Conservation (phyloP, 2,113 vertebrate genomes). For the Lates calcarifer region DNA sequence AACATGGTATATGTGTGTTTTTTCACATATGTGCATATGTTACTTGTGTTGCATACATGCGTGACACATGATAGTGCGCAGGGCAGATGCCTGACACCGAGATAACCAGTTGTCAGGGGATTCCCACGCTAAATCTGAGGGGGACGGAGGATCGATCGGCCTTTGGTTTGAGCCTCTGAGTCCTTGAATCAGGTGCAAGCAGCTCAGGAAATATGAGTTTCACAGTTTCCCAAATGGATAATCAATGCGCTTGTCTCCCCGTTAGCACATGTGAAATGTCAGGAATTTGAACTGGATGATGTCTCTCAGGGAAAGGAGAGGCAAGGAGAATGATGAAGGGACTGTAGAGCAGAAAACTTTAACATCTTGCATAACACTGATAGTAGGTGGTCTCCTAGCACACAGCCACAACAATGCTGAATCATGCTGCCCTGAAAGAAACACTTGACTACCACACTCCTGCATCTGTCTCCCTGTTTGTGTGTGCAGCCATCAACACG, state of each 20-base stretch:
- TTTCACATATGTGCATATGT: conserved; percentile 53
- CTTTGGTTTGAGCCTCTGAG: background rate
- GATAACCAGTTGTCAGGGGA: conserved; percentile 60
- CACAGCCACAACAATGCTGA: conserved; percentile 34
- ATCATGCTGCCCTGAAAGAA: conserved; percentile 12
- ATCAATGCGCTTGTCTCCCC: background rate
- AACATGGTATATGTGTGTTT: conserved; percentile 52
- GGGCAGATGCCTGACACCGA: conserved; percentile 54
- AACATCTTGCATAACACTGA: conserved; percentile 1
- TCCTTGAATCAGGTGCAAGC: conserved; percentile 25
- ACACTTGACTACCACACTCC: conserved; percentile 2
- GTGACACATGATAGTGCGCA: conserved; percentile 59
- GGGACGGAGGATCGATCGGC: conserved; percentile 15
- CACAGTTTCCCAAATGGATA: background rate
- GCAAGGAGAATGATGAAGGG: background rate
- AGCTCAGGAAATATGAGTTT: background rate
- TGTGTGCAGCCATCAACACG: conserved; percentile 20
- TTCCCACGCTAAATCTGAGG: conserved; percentile 56
- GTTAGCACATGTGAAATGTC: background rate
- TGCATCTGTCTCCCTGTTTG: conserved; percentile 23
- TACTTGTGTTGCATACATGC: conserved; percentile 43
- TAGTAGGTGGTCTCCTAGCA: conserved; percentile 26
- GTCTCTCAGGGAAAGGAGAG: background rate
- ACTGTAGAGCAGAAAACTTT: background rate
- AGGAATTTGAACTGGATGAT: background rate